Conservation (phyloP, 2,113 vertebrate genomes). For the Scomber scombrus region DNA sequence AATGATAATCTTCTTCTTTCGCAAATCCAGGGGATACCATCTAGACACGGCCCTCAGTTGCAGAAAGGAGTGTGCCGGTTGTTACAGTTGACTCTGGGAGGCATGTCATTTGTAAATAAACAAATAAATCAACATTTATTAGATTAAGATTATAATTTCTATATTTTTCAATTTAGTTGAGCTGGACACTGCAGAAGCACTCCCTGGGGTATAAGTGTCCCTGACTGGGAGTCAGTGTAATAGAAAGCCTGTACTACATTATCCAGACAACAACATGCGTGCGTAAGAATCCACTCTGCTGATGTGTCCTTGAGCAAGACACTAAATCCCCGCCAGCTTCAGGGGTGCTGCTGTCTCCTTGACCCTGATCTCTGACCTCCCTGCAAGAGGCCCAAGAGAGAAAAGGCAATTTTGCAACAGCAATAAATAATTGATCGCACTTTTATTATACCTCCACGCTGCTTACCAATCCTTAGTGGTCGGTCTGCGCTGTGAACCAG, state of each 20-base stretch:
- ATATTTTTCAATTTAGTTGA: no score
- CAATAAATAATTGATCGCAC: constrained; percentile 50
- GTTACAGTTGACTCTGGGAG: no score
- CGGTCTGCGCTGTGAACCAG: constrained; percentile 11
- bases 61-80: no score
- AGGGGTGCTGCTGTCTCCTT: constrained; percentile 24
- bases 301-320: constrained; percentile 50
- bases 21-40: no score
- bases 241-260: background rate
- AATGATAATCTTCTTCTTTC: no score
- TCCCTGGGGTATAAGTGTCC: background rate
- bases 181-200: background rate
- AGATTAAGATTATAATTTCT: no score
- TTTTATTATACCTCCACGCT: constrained; percentile 53
- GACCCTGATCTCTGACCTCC: constrained; percentile 57
- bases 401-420: constrained; percentile 15
- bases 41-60: no score
- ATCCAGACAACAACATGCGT: background rate
- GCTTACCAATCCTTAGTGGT: background rate
- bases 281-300: background rate
- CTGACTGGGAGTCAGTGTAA: no score
- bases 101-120: no score
- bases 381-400: constrained; percentile 1
- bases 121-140: no score
- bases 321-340: constrained; percentile 40